A percentile compares a stretch with the other conserved stretches of the same genome.
These are phyloP conservation scores for Protosalanx chinensis DNA, from an alignment of 2,797 vertebrate genomes.

Conservation along the genomic window DNA sequence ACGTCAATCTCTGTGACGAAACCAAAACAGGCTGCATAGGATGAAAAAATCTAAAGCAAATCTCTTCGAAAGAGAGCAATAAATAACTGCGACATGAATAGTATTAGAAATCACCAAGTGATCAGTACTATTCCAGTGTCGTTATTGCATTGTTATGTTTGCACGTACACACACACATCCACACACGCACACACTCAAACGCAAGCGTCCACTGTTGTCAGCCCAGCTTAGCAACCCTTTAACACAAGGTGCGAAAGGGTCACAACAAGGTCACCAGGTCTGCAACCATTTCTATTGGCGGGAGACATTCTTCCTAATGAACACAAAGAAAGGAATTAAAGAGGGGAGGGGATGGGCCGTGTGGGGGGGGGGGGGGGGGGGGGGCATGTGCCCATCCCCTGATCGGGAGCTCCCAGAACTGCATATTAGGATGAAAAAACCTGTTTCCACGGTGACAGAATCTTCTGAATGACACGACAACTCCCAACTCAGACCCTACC, in stretches of 20 bases:
- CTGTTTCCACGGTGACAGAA: too few species aligned
- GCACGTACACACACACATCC: not conserved
- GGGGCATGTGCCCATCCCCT: too few species aligned
- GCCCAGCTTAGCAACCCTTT: slow-evolving; percentile 10
- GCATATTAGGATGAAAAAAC: too few species aligned
- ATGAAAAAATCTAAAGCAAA: not conserved
- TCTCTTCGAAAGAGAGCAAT: not conserved
- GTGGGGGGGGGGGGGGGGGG: too few species aligned
- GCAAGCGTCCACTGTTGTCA: not conserved
- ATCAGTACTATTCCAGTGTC: not conserved
- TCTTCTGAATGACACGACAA: too few species aligned
- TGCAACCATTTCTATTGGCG: not conserved
- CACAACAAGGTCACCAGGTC: not conserved
- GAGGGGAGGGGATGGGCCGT: too few species aligned
- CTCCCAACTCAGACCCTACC: too few species aligned
- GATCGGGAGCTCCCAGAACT: too few species aligned
- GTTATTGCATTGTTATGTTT: not conserved
- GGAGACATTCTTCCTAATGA: not conserved
- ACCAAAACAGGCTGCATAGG: not conserved
- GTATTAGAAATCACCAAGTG: not conserved
- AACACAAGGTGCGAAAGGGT: not conserved
- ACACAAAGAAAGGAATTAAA: not conserved
- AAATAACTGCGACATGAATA: not conserved
- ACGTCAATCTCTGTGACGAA: not conserved
- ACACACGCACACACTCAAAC: not conserved